Evolutionary conservation across 2,113 vertebrate genomes (phyloP), one percentile per base, ranked within the genome.

Genomic region (Motacilla alba): DNA sequence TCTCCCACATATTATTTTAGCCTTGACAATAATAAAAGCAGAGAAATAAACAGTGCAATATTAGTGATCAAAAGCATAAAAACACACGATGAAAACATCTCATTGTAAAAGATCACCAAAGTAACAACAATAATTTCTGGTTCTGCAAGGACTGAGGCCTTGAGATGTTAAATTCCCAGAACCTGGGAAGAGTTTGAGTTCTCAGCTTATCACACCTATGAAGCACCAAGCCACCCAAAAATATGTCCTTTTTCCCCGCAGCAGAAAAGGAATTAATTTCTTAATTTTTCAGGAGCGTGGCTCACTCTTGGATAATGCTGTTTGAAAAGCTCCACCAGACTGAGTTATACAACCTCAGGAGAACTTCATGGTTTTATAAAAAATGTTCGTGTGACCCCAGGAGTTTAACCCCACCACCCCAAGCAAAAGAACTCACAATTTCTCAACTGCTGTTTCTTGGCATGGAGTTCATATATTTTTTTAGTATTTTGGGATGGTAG

Each of bases 31-130:
- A 90, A 78, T 43, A 79, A 81, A 84, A 93, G 44, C n/a, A 81
- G 68, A 90, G 56, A 90, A 90, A 93, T 84, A 89, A 96, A 87
- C 21, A 52, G 52, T 43, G 44, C 14, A 74, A 24, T 86, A 52
- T 64, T 60, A 68, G 52, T 24, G 62, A 93, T 58, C 41, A 78
- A 86, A 96, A 78, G 28, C 76, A 89, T 75, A 63, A 90, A 86
- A 92, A 81, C 39, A 62, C 35, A 47, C 0, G 1, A 77, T 15
- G 55, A 90, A 90, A 83, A 52, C 0, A 0, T 44, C 60, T 75
- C 46, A 78, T 90, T 93, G 43, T 62, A 68, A 80, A 81, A 80
- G 56, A 72, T 56, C 35, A 56, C 9, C 5, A 5, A 79, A 90
- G 44, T 56, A 78, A 83, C 11, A 87, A 15, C 15, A 59, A 19